Evolutionary conservation across 2,888 invertebrate genomes (phyloP).

Genomic region (Microdon myrmicae): DNA sequence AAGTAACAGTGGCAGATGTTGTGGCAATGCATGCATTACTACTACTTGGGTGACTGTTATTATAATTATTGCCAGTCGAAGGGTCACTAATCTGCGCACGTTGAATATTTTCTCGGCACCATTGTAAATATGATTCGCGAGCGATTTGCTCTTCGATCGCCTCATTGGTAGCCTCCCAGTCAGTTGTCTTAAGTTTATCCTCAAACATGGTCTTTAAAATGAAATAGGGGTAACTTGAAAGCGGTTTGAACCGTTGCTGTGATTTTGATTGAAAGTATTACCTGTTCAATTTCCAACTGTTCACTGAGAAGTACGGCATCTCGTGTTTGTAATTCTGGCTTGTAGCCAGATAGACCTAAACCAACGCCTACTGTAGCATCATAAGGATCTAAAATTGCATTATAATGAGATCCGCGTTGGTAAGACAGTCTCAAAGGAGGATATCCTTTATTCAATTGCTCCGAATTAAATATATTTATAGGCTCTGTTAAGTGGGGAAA

Average conservation of each 20-base stretch:
- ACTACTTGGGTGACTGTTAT: conserved; percentile 40
- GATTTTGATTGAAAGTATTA: too few relatives aligned
- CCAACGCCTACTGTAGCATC: conserved; percentile 85
- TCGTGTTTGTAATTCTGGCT: conserved; percentile 77
- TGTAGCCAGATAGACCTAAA: conserved; percentile 82
- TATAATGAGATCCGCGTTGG: conserved; percentile 87
- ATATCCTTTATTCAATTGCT: conserved; percentile 76
- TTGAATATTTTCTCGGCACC: conserved; percentile 76
- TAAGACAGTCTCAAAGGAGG: conserved; percentile 86
- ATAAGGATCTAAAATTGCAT: conserved; percentile 86
- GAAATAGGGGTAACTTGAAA: background rate
- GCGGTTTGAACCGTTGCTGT: background rate
- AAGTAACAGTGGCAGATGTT: conserved; percentile 56
- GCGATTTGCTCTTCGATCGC: conserved; percentile 90
- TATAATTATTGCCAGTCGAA: conserved; percentile 30
- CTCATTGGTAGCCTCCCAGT: conserved; percentile 92
- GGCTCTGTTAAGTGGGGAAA: conserved; percentile 73
- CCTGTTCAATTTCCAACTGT: conserved; percentile 82
- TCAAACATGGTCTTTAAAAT: conserved; percentile 81
- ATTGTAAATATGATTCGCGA: conserved; percentile 85
- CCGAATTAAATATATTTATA: conserved; percentile 86
- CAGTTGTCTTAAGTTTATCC: conserved; percentile 87
- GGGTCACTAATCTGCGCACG: conserved; percentile 59
- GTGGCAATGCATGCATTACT: conserved; percentile 32
- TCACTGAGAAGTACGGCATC: conserved; percentile 83